Evolutionary conservation across 2,888 invertebrate genomes (phyloP).

Genomic region (Ypsolopha sequella): DNA sequence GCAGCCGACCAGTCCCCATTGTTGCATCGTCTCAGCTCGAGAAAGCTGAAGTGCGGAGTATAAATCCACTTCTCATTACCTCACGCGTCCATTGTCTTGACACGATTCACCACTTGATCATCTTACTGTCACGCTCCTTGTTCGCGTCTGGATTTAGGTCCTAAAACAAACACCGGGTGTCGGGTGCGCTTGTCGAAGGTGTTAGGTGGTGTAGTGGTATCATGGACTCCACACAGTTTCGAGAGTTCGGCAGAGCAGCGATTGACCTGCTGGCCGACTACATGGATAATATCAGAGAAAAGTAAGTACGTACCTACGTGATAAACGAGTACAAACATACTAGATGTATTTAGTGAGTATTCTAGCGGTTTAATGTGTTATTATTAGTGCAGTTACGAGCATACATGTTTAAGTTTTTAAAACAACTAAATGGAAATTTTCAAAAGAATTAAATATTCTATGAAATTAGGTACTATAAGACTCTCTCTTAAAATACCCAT

Average conservation of each 20-base stretch:
- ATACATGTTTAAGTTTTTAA: too few relatives aligned
- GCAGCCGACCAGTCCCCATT: slow-evolving; percentile 3
- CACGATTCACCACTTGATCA: neutral
- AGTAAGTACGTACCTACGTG: slow-evolving; percentile 49
- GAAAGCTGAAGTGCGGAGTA: slow-evolving; percentile 50
- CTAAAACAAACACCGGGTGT: too few relatives aligned
- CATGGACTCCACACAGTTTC: slow-evolving; percentile 85
- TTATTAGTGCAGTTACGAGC: too few relatives aligned
- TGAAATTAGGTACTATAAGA: too few relatives aligned
- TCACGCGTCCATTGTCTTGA: slow-evolving; percentile 47
- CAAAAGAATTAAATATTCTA: too few relatives aligned
- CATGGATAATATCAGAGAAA: slow-evolving; percentile 84
- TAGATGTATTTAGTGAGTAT: too few relatives aligned
- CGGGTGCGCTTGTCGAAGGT: neutral
- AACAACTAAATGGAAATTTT: too few relatives aligned
- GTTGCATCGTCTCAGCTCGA: slow-evolving; percentile 19
- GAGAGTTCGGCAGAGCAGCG: slow-evolving; percentile 87
- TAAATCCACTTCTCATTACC: slow-evolving; percentile 43
- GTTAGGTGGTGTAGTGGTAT: neutral
- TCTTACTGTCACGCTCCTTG: neutral
- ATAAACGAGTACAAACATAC: too few relatives aligned
- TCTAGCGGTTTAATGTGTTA: too few relatives aligned
- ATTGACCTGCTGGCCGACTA: slow-evolving; percentile 95
- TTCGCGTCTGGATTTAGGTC: neutral
- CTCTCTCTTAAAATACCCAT: too few relatives aligned